Base-by-base conservation (phyloP, 2,888 invertebrate genomes). In the Drosophila mulleri region DNA sequence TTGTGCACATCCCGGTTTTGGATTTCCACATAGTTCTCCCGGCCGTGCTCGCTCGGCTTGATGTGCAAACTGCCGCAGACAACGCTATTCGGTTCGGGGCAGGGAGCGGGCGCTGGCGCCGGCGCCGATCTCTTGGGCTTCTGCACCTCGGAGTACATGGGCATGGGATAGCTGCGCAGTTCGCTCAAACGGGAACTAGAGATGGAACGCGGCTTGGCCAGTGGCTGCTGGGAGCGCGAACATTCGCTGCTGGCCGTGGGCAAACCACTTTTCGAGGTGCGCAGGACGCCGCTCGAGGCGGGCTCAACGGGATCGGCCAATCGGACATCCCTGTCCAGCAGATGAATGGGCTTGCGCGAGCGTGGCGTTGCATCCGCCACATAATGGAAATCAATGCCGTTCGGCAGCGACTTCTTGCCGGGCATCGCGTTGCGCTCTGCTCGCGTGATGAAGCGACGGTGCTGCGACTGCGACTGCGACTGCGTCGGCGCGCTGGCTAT, bases 341-440 rank as follows among this genome's bases (percentile, higher is more conserved):
- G 94, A 83, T 96, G 95, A 80, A 96, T 96, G 39, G 96, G 96
- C 88, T 95, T 95, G 48, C 96, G 93, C 69, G 96, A 96, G 83
- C 96, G 94, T 0, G 96, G 96, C 71, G 95, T 95, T 78, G 95
- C 95, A 92, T 96, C 96, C 3, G 96, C 95, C 66, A 95, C 94
- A 86, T 96, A 96, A 72, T 95, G 94, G 85, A 94, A 95, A 73
- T 95, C 94, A 59, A 94, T 75, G 60, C 92, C 91, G 59, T 92
- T 88, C 2, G 92, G 92, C 47, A 92, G 68, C 0, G 91, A 90
- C 26, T 92, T 90, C 60, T 92, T 93, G 26, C 86, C 79, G 0
- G 91, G 91, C 47, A 82, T 48, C 7, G 92, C 91, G 70, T 91
- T 90, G 1, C 93, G 74, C 60, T 93, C 92, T 0, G 91, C 83